Base-by-base conservation (phyloP, 1,140 invertebrate species). In the Rhizoglyphus robini region DNA sequence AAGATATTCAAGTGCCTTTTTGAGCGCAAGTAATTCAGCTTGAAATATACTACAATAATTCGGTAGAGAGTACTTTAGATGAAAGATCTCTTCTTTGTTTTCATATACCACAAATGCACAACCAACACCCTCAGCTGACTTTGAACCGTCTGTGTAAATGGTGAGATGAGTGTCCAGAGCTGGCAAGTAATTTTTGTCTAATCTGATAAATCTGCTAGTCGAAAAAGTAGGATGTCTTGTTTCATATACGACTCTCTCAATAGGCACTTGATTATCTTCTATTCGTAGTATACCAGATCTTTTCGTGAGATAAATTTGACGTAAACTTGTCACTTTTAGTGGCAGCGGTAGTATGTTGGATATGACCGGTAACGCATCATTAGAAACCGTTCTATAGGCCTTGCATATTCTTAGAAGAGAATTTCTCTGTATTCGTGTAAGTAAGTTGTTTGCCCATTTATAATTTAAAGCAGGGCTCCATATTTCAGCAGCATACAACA, bases 141-240 rank as follows among this genome's bases (percentile, higher is more conserved):
- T 63, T 20, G 34, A 48, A 4, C 61, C 61, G 27, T 63, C 61
- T 4, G 61, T 63, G 61, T 11, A 63, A 38, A 59, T 59, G 25
- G 4, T 5, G 4, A 59, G 23, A 29, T 8, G 8, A 5, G 23
- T 11, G 8, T 25, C 20, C 5, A 54, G 8, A 8, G 8, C 20
- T 11, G 13, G 57, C 4, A 29, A 4, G 8, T 8, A 29, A 4
- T 4, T 5, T 59, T 29, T 20, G 20, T 27, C 5, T 4, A 13
- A 4, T 5, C 4, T 20, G 5, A 59, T 29, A 27, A 4, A 59
- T 5, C 5, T 4, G 18, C 4, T 4, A 34, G 20, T 18, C 5
- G 4, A n/a, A 18, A 29, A 4, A 8, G 57, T 29, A n/a, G 57
- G 57, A 38, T 59, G 57, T 38, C 8, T 15, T 20, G 15, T 5